Evolutionary conservation across 2,888 invertebrate species (phyloP).

Genomic region (Scaptomyza flava): DNA sequence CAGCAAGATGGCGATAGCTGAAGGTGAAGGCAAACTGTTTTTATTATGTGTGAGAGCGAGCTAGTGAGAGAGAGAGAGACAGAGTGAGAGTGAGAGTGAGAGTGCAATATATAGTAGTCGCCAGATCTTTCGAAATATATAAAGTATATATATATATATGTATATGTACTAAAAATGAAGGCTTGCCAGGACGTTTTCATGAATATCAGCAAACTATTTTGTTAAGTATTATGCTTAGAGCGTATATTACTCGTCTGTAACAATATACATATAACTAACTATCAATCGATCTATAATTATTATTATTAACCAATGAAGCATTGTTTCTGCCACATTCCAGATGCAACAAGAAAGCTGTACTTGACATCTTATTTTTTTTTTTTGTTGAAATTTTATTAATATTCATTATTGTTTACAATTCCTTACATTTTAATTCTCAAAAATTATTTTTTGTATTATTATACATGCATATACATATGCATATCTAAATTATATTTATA

Average conservation of each 20-base stretch:
- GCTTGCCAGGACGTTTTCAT: constrained; percentile 40
- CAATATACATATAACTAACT: constrained; percentile 14
- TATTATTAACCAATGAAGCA: constrained; percentile 23
- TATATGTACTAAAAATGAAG: constrained; percentile 2
- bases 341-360: constrained; percentile 28
- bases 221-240: constrained; percentile 21
- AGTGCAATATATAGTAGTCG: constrained; percentile 31
- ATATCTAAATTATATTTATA: constrained; percentile 18
- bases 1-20: constrained; percentile 23
- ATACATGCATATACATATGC: neutral
- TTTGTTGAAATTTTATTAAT: constrained; percentile 15
- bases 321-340: constrained; percentile 50
- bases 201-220: constrained; percentile 37
- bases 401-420: constrained; percentile 12
- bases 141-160: neutral
- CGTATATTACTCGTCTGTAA: constrained; percentile 5
- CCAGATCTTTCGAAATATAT: constrained; percentile 28
- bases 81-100: constrained; percentile 12
- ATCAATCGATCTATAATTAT: constrained; percentile 4
- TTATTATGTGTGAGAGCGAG: constrained; percentile 13
- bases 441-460: neutral
- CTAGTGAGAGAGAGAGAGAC: constrained; percentile 16
- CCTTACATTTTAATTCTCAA: neutral
- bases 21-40: constrained; percentile 2
- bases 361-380: constrained; percentile 6